Conservation (phyloP, 2,888 invertebrate genomes). For the Dione vanillae region DNA sequence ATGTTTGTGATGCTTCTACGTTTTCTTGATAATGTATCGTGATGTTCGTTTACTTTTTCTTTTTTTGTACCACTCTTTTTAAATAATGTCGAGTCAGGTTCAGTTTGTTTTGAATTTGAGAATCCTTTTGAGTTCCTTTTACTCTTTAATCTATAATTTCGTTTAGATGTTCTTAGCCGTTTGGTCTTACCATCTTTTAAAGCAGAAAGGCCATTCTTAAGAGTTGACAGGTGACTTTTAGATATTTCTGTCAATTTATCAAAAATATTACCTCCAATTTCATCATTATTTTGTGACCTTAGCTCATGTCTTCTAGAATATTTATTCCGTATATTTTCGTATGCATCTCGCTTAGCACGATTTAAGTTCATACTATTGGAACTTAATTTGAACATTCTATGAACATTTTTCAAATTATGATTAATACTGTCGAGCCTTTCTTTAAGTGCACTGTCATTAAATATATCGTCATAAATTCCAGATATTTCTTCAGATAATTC, state of each 20-base stretch:
- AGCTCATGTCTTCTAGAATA: slow-evolving; percentile 46
- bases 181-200: slow-evolving; percentile 19
- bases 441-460: slow-evolving; percentile 51
- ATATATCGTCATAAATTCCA: slow-evolving; percentile 50
- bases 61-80: slow-evolving; percentile 25
- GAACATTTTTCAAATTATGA: slow-evolving; percentile 58
- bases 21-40: slow-evolving; percentile 45
- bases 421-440: slow-evolving; percentile 58
- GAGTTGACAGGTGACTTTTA: slow-evolving; percentile 24
- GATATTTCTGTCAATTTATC: slow-evolving; percentile 30
- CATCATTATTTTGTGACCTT: slow-evolving; percentile 45
- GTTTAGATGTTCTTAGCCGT: slow-evolving; percentile 28
- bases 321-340: slow-evolving; percentile 39
- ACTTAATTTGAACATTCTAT: slow-evolving; percentile 51
- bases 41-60: slow-evolving; percentile 40
- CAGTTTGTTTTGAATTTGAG: neutral
- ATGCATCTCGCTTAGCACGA: slow-evolving; percentile 56
- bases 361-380: slow-evolving; percentile 14
- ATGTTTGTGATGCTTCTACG: slow-evolving; percentile 49
- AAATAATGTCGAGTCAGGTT: neutral
- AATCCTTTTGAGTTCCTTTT: slow-evolving; percentile 30
- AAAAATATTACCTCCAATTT: slow-evolving; percentile 27
- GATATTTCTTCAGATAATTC: slow-evolving; percentile 41
- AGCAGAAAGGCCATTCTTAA: slow-evolving; percentile 22
- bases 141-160: slow-evolving; percentile 33